Evolutionary conservation across 1,140 invertebrate species (phyloP), one percentile per base, ranked within the genome.

Genomic region (Andricus grossulariae): DNA sequence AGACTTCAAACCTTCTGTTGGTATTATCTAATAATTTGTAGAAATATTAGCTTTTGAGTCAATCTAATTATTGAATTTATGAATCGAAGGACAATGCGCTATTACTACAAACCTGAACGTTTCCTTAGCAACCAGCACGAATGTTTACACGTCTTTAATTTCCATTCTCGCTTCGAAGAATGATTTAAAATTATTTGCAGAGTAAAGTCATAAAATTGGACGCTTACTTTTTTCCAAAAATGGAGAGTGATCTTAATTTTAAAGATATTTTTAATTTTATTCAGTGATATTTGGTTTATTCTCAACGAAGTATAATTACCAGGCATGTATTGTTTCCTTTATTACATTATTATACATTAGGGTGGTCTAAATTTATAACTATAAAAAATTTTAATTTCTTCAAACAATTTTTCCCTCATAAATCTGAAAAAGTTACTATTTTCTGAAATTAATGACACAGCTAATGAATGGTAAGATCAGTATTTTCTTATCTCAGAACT

Each of bases 51-150:
- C 39, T 45, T 45, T 45, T 13, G 13, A 45, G 1, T 32, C 21
- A 60, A 60, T 60, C 13, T 66, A 66, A 66, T 66, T 66, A 66
- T 66, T 66, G 32, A n/a, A 66, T 66, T 39, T 66, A 66, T 39
- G 25, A 66, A 32, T 39, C 25, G 16, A 66, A 66, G 60, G 25
- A 32, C 60, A 66, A 45, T 66, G 60, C 60, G 25, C 21, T 66
- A 25, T 54, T 15, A 7, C 57, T 66, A 21, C 21, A 54, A 54
- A 54, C 52, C 10, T 18, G 57, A 57, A 57, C 19, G 57, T 66
- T 66, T n/a, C 60, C 60, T 39, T 66, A 32, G 25, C 60, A 66
- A 66, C 60, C 5, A 39, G 25, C 45, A 66, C n/a, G n/a, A 25
- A 66, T 66, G 60, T 66, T 66, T 66, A 66, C 60, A 19, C 18